Evolutionary conservation across 2,113 vertebrate genomes (phyloP).

Genomic region (Cyanoliseus patagonus): DNA sequence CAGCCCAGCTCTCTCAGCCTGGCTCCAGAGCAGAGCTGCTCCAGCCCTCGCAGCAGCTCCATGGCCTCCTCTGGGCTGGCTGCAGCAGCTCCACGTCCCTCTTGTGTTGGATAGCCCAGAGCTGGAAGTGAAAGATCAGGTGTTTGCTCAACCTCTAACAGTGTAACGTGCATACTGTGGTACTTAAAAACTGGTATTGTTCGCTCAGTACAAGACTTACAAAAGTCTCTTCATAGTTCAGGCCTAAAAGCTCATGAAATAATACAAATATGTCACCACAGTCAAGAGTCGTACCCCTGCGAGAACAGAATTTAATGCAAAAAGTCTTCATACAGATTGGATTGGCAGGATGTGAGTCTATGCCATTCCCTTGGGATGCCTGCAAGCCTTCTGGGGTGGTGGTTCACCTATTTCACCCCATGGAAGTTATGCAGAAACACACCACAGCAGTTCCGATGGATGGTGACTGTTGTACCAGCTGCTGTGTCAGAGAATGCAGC

Average conservation of each 20-base stretch:
- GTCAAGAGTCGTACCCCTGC: background rate
- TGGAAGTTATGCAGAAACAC: background rate
- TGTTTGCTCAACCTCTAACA: background rate
- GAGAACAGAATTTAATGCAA: background rate
- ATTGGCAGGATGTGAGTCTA: background rate
- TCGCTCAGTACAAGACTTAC: background rate
- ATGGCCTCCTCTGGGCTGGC: too few species aligned
- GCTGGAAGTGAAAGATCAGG: background rate
- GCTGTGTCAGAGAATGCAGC: background rate
- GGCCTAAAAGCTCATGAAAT: background rate
- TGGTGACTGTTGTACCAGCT: background rate
- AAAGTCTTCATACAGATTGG: background rate
- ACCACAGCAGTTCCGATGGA: background rate
- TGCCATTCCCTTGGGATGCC: background rate
- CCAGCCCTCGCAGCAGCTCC: background rate
- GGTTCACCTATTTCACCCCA: background rate
- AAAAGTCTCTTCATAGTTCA: background rate
- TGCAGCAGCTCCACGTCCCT: background rate
- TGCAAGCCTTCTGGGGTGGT: background rate
- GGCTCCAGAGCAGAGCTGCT: background rate
- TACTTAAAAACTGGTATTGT: background rate
- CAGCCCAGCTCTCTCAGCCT: too few species aligned
- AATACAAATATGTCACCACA: rapidly evolving
- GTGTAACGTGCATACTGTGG: rapidly evolving
- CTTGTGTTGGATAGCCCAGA: background rate